phyloP scores from a whole-genome alignment of 2,797 vertebrate species.

The Agapornis canus region DNA sequence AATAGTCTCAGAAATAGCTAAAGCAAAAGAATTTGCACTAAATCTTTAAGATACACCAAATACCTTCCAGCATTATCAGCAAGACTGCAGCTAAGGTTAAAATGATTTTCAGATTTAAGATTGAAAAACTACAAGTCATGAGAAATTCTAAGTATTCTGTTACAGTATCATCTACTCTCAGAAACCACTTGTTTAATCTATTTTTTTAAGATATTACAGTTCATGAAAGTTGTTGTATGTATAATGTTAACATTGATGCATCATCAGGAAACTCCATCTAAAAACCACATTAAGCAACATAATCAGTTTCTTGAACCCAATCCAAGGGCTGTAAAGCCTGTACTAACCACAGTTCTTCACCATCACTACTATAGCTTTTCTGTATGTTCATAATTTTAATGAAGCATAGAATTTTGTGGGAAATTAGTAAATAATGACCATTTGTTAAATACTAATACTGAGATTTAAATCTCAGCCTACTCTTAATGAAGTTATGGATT shows the following conservation, averaged over 20 bases:
- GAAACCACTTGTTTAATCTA: conserved; percentile 27
- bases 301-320: not conserved
- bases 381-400: not conserved
- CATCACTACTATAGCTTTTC: not conserved
- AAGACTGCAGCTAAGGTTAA: not conserved
- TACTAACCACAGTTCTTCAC: not conserved
- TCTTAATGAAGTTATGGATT: not conserved
- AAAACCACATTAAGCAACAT: conserved; percentile 40
- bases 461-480: not conserved
- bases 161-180: conserved; percentile 49
- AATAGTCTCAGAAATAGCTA: not conserved
- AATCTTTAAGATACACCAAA: not conserved
- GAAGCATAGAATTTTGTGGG: not conserved
- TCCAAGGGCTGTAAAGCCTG: conserved; percentile 11
- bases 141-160: conserved; percentile 42
- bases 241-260: not conserved
- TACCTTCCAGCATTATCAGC: not conserved
- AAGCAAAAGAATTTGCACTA: not conserved
- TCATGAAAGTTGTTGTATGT: conserved; percentile 60
- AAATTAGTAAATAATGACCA: not conserved
- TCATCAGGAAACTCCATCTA: conserved; percentile 46
- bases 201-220: conserved; percentile 32
- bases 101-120: not conserved
- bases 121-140: too few species aligned
- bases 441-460: not conserved